phyloP scores from a whole-genome alignment of 2,888 invertebrate genomes.

The Pachymerium ferrugineum region DNA sequence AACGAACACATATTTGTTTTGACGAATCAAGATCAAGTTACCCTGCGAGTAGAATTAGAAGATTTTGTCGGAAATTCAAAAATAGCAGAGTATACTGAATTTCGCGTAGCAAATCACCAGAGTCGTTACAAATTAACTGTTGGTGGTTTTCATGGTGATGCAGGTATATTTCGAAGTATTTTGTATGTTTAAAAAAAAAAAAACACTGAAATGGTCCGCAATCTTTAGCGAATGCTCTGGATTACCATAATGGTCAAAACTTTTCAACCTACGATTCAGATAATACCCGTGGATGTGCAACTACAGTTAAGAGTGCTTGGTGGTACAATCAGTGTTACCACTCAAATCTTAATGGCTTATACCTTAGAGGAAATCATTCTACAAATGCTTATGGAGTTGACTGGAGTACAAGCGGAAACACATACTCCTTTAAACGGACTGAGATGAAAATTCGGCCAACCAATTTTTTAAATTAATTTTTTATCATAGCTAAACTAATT shows the following conservation, averaged over 20 bases:
- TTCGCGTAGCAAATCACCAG: conserved; percentile 60
- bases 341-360: conserved; percentile 62
- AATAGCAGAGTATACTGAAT: conserved; percentile 58
- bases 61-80: conserved; percentile 56
- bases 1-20: conserved; percentile 59
- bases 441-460: neutral
- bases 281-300: conserved; percentile 62
- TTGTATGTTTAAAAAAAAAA: too few relatives aligned
- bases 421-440: neutral
- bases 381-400: neutral
- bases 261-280: conserved; percentile 64
- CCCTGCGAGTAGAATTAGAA: conserved; percentile 59
- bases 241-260: conserved; percentile 64
- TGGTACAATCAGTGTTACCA: conserved; percentile 68
- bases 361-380: conserved; percentile 49
- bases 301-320: conserved; percentile 63
- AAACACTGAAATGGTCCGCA: neutral
- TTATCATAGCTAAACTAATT: too few relatives aligned
- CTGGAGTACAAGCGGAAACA: neutral
- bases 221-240: conserved; percentile 57
- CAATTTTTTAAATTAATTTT: too few relatives aligned
- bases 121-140: conserved; percentile 61
- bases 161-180: too few relatives aligned
- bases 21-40: conserved; percentile 49
- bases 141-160: conserved; percentile 58